These are phyloP conservation scores for Anthrax anthrax DNA, from an alignment of 2,888 invertebrate species.

Conservation along the genomic window DNA sequence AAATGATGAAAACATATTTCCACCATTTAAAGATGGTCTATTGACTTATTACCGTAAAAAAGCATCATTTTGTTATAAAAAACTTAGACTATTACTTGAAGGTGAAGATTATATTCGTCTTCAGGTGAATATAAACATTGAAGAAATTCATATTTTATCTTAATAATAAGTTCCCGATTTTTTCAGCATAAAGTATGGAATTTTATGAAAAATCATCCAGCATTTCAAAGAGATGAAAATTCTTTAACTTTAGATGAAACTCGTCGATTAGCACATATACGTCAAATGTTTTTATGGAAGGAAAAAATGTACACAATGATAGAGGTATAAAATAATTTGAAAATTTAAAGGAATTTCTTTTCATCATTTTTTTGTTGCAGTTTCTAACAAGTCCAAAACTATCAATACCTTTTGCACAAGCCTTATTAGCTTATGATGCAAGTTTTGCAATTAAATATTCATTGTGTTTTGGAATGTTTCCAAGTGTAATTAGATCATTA, in stretches of 20 bases:
- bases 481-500: constrained; percentile 46
- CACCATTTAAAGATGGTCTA: constrained; percentile 48
- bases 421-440: constrained; percentile 44
- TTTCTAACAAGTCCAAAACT: constrained; percentile 37
- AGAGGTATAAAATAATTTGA: constrained; percentile 54
- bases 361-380: constrained; percentile 23
- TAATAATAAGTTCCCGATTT: too few species aligned
- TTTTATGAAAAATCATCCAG: constrained; percentile 42
- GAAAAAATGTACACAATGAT: constrained; percentile 39
- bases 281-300: constrained; percentile 49
- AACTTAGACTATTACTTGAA: constrained; percentile 39
- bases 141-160: too few species aligned
- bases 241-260: constrained; percentile 33
- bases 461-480: constrained; percentile 51
- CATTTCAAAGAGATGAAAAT: constrained; percentile 39
- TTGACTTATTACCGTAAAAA: constrained; percentile 47
- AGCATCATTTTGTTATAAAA: constrained; percentile 55
- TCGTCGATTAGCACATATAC: constrained; percentile 41
- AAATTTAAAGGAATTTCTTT: constrained; percentile 46
- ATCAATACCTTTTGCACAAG: constrained; percentile 38
- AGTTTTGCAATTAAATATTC: constrained; percentile 50
- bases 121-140: constrained; percentile 29
- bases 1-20: constrained; percentile 34
- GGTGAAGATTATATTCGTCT: constrained; percentile 38
- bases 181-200: constrained; percentile 42